Evolutionary conservation across 1,140 invertebrate species (phyloP), one percentile per base, ranked within the genome.

Genomic region (Littorina saxatilis): DNA sequence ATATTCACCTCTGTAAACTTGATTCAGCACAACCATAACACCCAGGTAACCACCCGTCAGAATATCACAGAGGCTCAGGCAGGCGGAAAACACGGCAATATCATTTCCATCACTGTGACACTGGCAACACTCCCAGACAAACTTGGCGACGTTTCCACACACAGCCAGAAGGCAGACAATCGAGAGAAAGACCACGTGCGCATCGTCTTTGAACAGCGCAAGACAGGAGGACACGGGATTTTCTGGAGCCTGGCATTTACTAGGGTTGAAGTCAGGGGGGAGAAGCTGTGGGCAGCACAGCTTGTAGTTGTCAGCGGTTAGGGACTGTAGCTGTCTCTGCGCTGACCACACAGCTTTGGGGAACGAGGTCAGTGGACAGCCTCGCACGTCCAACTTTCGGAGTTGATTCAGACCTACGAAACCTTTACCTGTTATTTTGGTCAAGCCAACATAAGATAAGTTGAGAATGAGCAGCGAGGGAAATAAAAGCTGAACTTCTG

Each of bases 171-270:
- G 40, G 0, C 79, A 82, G n/a, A 85, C 76, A 61, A 86, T 37
- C 81, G 82, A 83, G 2, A 86, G 37, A 11, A 74, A 35, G 15
- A 83, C 74, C 5, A 81, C 58, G 17, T 85, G 63, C 27, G 76
- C 27, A n/a, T 78, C 43, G n/a, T 75, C 58, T n/a, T 61, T 32
- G 47, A 88, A 79, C 37, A 88, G 52, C 29, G 86, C 78, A 1
- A 75, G 63, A 74, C 87, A 88, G 13, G 87, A 86, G 0, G 85
- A 86, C 55, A 88, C 72, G 47, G 82, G 72, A 50, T 83, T 82
- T 7, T 35, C 20, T 0, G 81, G 81, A 0, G 85, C 79, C 7
- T 61, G 58, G 72, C 87, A 88, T 7, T 83, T 81, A 35, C 84
- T 72, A 0, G 20, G 43, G 23, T 70, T 39, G 13, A 79, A 74